Evolutionary conservation across 1,140 invertebrate species (phyloP), one percentile per base, ranked within the genome.

Genomic region (Danaus melanippus): DNA sequence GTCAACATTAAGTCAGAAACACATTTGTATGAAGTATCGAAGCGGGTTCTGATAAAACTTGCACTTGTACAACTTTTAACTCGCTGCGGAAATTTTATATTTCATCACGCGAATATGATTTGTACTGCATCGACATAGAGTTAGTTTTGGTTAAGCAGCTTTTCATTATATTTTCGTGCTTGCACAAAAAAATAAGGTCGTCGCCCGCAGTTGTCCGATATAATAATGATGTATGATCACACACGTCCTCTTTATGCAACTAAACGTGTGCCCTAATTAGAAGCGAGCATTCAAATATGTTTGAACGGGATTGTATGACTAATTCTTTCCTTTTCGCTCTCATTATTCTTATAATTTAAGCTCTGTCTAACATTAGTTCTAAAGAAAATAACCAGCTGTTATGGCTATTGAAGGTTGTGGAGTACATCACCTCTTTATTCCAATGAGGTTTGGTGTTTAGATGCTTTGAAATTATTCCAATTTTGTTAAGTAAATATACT

Each of bases 211-310:
- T 67, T 75, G 71, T 76, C 70, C 70, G 67, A 68, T 73, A 69
- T 74, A 69, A 73, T 76, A 74, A 74, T 74, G 74, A 76, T 74
- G 71, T 64, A 76, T 73, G 69, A 69, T 60, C 67, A 66, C 63
- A 58, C 58, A 66, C 52, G 64, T 66, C 64, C 64, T 74, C 62
- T 71, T 71, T 69, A 46, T 62, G 46, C 50, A 53, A 47, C 51
- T 62, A 61, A 53, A 45, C 56, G 42, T 47, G 42, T 17, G 61
- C 60, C 56, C 32, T 9, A 11, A 62, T n/a, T 67, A 39, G 44
- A 10, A 63, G 73, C 69, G 70, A n/a, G 21, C 46, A 58, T 32
- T 32, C 21, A 32, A 32, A 32, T 32, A 32, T 32, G 21, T 15
- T 17, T n/a, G 41, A 56, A 48, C 21, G 6, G 21, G 21, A 32